phyloP scores from a whole-genome alignment of 2,888 invertebrate genomes.

The Caenorhabditis sinica region DNA sequence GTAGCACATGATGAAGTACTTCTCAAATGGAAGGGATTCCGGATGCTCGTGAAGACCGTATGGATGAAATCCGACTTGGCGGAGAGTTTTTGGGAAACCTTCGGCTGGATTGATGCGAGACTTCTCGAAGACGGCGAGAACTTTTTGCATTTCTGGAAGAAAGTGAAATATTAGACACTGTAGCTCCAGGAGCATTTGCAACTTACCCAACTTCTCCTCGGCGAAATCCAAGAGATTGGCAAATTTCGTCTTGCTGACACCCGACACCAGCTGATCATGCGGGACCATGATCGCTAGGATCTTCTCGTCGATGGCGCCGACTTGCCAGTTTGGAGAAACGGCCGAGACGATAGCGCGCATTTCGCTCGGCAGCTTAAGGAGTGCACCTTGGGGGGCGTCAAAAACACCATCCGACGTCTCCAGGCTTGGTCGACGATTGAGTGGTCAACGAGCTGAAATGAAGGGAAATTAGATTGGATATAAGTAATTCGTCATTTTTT shows the following conservation, averaged over 20 bases:
- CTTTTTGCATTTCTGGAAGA: conserved; percentile 67
- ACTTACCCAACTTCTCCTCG: conserved; percentile 71
- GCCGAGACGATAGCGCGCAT: conserved; percentile 57
- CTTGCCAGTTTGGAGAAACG: conserved; percentile 72
- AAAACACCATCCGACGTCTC: conserved; percentile 76
- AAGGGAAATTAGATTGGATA: too few species aligned
- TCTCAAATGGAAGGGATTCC: conserved; percentile 56
- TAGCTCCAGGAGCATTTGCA: too few species aligned
- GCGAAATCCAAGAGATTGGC: conserved; percentile 74
- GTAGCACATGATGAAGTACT: conserved; percentile 75
- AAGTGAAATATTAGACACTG: too few species aligned
- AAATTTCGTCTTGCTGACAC: conserved; percentile 71
- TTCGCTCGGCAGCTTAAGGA: conserved; percentile 39
- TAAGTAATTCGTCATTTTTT: too few species aligned
- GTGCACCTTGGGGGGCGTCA: conserved; percentile 71
- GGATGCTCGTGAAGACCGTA: conserved; percentile 71
- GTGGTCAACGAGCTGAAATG: conserved; percentile 46
- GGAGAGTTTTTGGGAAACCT: conserved; percentile 75
- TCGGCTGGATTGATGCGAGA: conserved; percentile 61
- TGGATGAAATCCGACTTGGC: conserved; percentile 76
- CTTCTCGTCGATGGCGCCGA: conserved; percentile 65
- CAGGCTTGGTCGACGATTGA: conserved; percentile 57
- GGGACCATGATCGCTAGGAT: conserved; percentile 70
- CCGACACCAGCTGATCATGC: conserved; percentile 67
- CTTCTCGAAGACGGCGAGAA: conserved; percentile 74